Base-by-base conservation (phyloP, 2,888 invertebrate species). In the Onthophagus sagittarius region DNA sequence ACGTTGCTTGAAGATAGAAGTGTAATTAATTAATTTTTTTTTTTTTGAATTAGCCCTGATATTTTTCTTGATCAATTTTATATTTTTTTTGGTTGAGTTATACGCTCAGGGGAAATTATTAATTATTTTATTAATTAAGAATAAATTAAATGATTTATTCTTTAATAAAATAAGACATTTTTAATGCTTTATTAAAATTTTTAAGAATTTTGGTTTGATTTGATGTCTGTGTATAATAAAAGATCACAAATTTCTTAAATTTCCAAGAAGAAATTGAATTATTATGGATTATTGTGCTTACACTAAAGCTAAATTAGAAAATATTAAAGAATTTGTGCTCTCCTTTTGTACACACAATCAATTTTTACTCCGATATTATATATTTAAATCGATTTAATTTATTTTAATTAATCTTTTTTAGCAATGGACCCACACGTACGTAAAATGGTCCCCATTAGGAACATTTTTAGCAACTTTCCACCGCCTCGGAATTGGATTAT, bases 391-490 rank as follows among this genome's bases (percentile, higher is more conserved):
- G 14, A 65, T 23, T 23, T 65, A 15, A 65, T 14, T 72, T 70
- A 73, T 69, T 70, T 72, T 75, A 62, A 73, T 74, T 75, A 74
- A 76, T 78, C n/a, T n/a, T 76, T 79, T 79, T 23, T 80, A 96
- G 95, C 90, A 94, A 79, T 99, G 99, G 94, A 98, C 98, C 0
- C 98, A 98, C 82, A 96, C 96, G 0, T 96, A 97, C 80, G 95
- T 98, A 0, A 93, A 95, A 79, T 99, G 99, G 99, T 99, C 99
- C 0, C 99, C 99, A 0, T 87, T 97, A 62, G 99, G 99, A 67
- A 98, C 98, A 0, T 99, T 96, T 84, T 87, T 99, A 78, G 93
- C 98, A 0, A 99, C 99, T 0, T 97, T 98, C 87, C 99, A 99
- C 83, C 93, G 93, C 85, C 90, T 94, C 76, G 99, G 99, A 73